Evolutionary conservation across 1,140 invertebrate species (phyloP), one percentile per base, ranked within the genome.

Genomic region (Hycleus cichorii): DNA sequence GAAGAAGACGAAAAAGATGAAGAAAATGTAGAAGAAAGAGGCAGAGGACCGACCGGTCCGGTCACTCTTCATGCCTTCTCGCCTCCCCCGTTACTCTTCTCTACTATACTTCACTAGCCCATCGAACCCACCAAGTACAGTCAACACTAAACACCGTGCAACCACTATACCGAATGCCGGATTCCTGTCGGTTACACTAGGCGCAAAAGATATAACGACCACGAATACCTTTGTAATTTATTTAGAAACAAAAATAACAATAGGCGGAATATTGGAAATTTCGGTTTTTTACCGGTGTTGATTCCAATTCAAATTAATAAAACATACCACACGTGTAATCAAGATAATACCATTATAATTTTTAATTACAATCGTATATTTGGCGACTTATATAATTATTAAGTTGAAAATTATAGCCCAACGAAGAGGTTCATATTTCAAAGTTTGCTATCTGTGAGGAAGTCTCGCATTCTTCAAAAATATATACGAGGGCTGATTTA

Each of bases 41-140:
- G 43, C 18, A 18, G 26, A 39, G n/a, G 9, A 24, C 50, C 40
- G 59, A 64, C 64, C 64, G 64, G 64, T 66, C 59, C 53, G 58
- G 57, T 45, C 58, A 63, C 57, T 63, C 9, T 57, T 44, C 54
- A 27, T 38, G 25, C 38, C 56, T 47, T 57, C 12, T 45, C 39
- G 2, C 43, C 26, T 40, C 50, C 24, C 26, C 44, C 32, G 32
- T 4, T 7, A 32, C 32, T 32, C 32, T 32, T 32, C 32, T 32
- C 32, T 2, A 5, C 32, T 32, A 32, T 32, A 32, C 32, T 32
- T 32, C 32, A 32, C 45, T 10, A 46, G 51, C 54, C 47, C 54
- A 39, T 56, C 54, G 45, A 56, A 56, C 51, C 51, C 51, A 45
- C 54, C 54, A 56, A 45, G 54, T 56, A 56, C 54, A 56, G 54